A percentile compares a stretch with the other conserved stretches of the same genome.
Conservation (phyloP, 64 coral and sea anemone species). For the Stylophora pistillata region DNA sequence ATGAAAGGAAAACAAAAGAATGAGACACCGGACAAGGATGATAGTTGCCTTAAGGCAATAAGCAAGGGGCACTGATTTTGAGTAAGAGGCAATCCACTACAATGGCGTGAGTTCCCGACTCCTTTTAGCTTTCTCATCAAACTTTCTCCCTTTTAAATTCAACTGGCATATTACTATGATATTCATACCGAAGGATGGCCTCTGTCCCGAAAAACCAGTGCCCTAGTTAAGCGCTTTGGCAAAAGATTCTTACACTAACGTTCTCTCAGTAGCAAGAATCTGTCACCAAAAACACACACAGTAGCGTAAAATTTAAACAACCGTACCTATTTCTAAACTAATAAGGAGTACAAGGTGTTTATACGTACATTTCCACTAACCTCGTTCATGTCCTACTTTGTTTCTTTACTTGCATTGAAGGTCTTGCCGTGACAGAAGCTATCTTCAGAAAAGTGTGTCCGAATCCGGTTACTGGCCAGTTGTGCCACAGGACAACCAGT, state of each 20-base stretch:
- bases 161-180: no score
- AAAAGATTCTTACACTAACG: conserved; percentile 2
- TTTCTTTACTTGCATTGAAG: conserved; percentile 26
- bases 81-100: not conserved
- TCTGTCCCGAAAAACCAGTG: not conserved
- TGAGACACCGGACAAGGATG: not conserved
- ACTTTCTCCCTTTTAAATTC: no score
- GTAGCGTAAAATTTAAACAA: not conserved
- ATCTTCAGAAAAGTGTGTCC: not conserved
- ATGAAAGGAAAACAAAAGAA: conserved; percentile 19
- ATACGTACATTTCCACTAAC: conserved; percentile 35
- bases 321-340: not conserved
- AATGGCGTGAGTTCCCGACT: not conserved
- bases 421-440: not conserved
- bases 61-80: not conserved
- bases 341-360: not conserved
- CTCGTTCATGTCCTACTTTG: conserved; percentile 41
- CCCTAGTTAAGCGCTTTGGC: not conserved
- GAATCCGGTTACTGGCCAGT: conserved; percentile 8
- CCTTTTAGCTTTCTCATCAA: no score
- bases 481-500: conserved; percentile 17
- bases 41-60: not conserved
- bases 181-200: not conserved
- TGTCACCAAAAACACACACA: conserved; percentile 2
- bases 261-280: not conserved